Conservation (phyloP, 2,113 vertebrate species). For the Nematolebias whitei region DNA sequence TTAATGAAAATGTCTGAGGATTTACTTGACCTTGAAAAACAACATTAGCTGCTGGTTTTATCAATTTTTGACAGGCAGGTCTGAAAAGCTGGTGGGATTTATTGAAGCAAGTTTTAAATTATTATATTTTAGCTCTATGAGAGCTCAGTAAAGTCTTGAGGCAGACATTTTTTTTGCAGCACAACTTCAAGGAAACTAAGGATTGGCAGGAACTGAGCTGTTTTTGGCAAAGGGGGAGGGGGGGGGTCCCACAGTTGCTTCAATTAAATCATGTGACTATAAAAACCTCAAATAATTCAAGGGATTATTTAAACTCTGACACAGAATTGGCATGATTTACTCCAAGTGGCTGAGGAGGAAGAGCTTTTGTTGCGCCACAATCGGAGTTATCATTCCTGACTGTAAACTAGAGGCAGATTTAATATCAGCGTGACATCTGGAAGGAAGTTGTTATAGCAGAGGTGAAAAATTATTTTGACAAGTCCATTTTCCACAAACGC, state of each 20-base stretch:
- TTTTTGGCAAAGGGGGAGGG: conserved; percentile 56
- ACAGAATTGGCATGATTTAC: conserved; percentile 46
- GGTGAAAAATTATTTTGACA: conserved; percentile 10
- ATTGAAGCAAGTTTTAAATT: neutral
- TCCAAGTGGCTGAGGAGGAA: conserved; percentile 25
- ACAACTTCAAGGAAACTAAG: conserved; percentile 49
- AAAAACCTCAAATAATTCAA: conserved; percentile 51
- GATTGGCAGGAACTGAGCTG: conserved; percentile 45
- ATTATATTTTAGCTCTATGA: neutral
- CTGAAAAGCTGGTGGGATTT: neutral
- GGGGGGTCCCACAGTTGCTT: conserved; percentile 40
- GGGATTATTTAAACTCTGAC: conserved; percentile 55
- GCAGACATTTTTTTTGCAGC: conserved; percentile 36
- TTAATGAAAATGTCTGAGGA: neutral
- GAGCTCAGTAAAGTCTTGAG: conserved; percentile 8
- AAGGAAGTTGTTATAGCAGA: conserved; percentile 36
- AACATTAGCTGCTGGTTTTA: neutral
- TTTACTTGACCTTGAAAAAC: conserved; percentile 9
- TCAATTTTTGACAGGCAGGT: neutral
- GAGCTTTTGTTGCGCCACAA: conserved; percentile 31
- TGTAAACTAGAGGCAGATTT: conserved; percentile 27
- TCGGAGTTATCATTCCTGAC: conserved; percentile 39
- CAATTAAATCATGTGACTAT: conserved; percentile 54
- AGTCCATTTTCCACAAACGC: conserved; percentile 37
- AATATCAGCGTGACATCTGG: conserved; percentile 39